Evolutionary conservation across 2,113 vertebrate genomes (phyloP), one percentile per base, ranked within the genome.

Genomic region (Tapirus terrestris): DNA sequence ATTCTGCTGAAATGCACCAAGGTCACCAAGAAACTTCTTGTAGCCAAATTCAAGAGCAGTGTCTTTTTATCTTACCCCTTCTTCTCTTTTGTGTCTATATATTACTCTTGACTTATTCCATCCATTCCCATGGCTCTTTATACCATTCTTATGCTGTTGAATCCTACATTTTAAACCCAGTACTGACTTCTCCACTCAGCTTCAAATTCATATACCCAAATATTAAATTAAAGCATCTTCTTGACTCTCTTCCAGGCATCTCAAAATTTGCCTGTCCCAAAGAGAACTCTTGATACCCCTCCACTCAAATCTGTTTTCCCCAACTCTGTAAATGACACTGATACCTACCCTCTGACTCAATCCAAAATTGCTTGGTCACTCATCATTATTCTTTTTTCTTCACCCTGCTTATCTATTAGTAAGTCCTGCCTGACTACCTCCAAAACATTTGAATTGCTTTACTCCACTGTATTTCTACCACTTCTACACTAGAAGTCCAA

Each of bases 231-330:
- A 77, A 39, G 27, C 23, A 68, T 83, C 8, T 51, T 51, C 29
- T 70, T 51, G 51, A 53, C 43, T 96, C n/a, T 73, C 36, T 67
- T 83, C 6, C 6, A 81, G 93, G 23, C 65, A 72, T 85, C 31
- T 97, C 27, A 91, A 93, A 96, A 51, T 93, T 51, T 94, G 85
- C 27, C 76, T 36, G 8, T 51, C 48, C 60, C 68, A 53, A 81
- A 63, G 18, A 80, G 25, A 84, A 88, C 3, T 29, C 18, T 14
- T 65, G 65, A 80, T 43, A 48, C 4, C 20, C 3, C 2, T 60
- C 51, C 25, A 76, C 12, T 12, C 5, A 67, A 80, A n/a, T 18
- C n/a, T 70, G 2, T 48, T 60, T 56, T 43, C 56, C 61, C 14
- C 31, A 76, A 25, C 20, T 51, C 33, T 45, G 18, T 79, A 83